Percentiles rank a stretch among this genome's conserved stretches.
Evolutionary conservation across 2,797 vertebrate genomes (phyloP).

Genomic region (Cottoperca gobio): DNA sequence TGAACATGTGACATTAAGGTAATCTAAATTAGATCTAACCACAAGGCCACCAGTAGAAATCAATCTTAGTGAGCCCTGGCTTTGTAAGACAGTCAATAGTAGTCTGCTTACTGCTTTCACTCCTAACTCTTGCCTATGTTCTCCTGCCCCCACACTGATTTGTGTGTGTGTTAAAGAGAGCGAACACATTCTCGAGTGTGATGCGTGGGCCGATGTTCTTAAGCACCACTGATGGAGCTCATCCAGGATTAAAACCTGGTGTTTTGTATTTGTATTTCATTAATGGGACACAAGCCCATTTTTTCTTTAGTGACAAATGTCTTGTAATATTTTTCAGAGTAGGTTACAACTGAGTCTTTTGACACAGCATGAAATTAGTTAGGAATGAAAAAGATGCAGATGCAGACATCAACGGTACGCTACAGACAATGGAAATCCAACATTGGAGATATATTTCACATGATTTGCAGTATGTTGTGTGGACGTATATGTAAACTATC

Average conservation of each 20-base stretch:
- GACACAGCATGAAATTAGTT: slow-evolving; percentile 3
- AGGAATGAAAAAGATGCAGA: background rate
- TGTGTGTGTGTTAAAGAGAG: too few species aligned
- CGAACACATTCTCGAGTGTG: slow-evolving; percentile 50
- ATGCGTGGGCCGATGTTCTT: slow-evolving; percentile 69
- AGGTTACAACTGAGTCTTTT: slow-evolving; percentile 9
- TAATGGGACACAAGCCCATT: slow-evolving; percentile 22
- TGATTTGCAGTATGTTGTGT: background rate
- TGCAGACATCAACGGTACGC: background rate
- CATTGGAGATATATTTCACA: background rate
- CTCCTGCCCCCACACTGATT: slow-evolving; percentile 63
- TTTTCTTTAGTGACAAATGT: slow-evolving; percentile 28
- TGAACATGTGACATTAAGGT: background rate
- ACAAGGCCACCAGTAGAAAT: background rate
- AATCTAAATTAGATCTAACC: background rate
- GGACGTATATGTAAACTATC: background rate
- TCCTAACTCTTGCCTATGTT: slow-evolving; percentile 58
- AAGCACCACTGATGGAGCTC: slow-evolving; percentile 60
- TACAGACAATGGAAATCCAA: background rate
- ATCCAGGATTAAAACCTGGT: slow-evolving; percentile 59
- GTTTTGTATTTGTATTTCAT: slow-evolving; percentile 48
- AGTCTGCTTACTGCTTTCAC: slow-evolving; percentile 57
- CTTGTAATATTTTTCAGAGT: slow-evolving; percentile 18
- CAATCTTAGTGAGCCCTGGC: background rate
- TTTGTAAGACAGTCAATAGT: slow-evolving; percentile 40